Conservation (phyloP, 64 coral and sea anemone genomes). For the Acropora tenuis region DNA sequence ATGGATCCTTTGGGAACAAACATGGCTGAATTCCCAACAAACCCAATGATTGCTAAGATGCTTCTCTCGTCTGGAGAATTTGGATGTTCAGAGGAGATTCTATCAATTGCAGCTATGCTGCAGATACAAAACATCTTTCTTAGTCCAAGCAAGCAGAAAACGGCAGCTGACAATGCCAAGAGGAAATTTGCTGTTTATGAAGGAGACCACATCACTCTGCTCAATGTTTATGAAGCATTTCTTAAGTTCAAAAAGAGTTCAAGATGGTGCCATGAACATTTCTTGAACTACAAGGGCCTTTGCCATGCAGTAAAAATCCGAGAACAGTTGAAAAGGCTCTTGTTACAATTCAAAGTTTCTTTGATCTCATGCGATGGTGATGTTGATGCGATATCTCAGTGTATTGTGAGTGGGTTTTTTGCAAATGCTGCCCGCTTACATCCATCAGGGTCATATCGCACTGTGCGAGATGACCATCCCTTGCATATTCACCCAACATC, state of each 20-base stretch:
- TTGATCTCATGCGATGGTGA: constrained; percentile 80
- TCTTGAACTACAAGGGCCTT: constrained; percentile 92
- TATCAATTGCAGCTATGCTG: constrained; percentile 92
- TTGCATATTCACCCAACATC: constrained; percentile 93
- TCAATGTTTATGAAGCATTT: constrained; percentile 85
- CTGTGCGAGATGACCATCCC: constrained; percentile 81
- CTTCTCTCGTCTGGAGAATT: constrained; percentile 91
- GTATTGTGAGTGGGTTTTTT: constrained; percentile 90
- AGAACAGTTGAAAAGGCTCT: constrained; percentile 92
- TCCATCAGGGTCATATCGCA: constrained; percentile 87
- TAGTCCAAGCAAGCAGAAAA: constrained; percentile 87
- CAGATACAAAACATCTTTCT: constrained; percentile 95
- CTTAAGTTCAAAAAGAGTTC: constrained; percentile 97
- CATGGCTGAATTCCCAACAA: constrained; percentile 94
- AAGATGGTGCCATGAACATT: constrained; percentile 96
- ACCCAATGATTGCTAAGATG: constrained; percentile 99
- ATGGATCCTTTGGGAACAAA: constrained; percentile 83
- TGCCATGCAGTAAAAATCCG: constrained; percentile 94
- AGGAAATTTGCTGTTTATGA: constrained; percentile 94
- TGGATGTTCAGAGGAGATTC: constrained; percentile 95
- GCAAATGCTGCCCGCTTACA: constrained; percentile 90
- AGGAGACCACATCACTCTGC: constrained; percentile 91
- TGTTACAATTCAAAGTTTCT: constrained; percentile 87
- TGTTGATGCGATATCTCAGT: constrained; percentile 77
- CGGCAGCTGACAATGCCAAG: constrained; percentile 77